Evolutionary conservation across 1,140 invertebrate species (phyloP).

Genomic region (Brachionus asplanchnoidis): DNA sequence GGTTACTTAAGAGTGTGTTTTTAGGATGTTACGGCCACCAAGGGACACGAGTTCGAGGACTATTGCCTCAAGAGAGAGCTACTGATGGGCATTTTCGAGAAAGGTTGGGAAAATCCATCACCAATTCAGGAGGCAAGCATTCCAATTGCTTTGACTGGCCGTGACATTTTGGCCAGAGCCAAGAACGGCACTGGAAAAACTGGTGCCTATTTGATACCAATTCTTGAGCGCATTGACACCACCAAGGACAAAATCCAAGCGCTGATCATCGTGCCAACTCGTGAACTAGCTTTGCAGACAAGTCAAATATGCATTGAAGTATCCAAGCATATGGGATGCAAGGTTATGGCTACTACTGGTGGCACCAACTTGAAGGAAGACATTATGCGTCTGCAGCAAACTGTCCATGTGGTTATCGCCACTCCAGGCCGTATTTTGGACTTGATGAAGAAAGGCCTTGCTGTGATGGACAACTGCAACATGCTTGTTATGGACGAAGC

Average conservation of each 20-base stretch:
- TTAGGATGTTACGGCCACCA: conserved; percentile 41
- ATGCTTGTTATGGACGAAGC: conserved; percentile 97
- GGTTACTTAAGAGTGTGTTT: background rate
- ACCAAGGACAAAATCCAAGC: conserved; percentile 72
- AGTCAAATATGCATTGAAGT: conserved; percentile 99
- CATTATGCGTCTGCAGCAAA: conserved; percentile 81
- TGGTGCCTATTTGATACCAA: conserved; percentile 96
- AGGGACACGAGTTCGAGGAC: conserved; percentile 74
- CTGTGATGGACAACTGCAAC: conserved; percentile 84
- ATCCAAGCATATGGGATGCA: conserved; percentile 68
- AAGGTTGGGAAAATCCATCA: conserved; percentile 98
- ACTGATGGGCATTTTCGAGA: conserved; percentile 99
- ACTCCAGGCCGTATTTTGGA: conserved; percentile 98
- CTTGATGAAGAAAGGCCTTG: conserved; percentile 98
- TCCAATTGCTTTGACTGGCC: conserved; percentile 90
- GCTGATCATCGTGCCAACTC: conserved; percentile 93
- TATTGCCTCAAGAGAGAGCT: conserved; percentile 94
- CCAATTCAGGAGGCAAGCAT: conserved; percentile 89
- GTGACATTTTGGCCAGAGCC: conserved; percentile 93
- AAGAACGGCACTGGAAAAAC: conserved; percentile 99
- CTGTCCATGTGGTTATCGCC: conserved; percentile 97
- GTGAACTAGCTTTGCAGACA: conserved; percentile 96
- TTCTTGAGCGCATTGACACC: conserved; percentile 87
- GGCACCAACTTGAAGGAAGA: conserved; percentile 97
- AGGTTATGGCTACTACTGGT: conserved; percentile 95